A percentile compares a stretch with the other conserved stretches of the same genome.
These are phyloP conservation scores for Festucalex cinctus DNA, from an alignment of 2,113 vertebrate genomes.

Conservation along the genomic window DNA sequence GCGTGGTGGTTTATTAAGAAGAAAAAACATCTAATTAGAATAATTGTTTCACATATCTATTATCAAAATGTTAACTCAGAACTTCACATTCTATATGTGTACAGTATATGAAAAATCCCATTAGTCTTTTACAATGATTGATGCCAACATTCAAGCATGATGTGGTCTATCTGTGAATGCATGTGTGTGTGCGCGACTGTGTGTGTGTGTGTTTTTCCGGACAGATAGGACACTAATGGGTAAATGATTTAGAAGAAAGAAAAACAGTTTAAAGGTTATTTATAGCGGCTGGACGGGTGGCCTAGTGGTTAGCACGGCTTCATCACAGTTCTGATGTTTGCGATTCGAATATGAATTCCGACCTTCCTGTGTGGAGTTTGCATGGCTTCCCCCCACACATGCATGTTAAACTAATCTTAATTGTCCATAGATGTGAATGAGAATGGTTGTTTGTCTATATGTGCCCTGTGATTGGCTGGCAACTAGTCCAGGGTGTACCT, in stretches of 20 bases:
- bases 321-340: not conserved
- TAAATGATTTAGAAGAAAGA: conserved; percentile 12
- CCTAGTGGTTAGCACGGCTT: not conserved
- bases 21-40: not conserved
- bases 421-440: not conserved
- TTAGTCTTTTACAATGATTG: not conserved
- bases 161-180: not conserved
- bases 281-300: not conserved
- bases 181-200: not conserved
- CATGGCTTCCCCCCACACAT: not conserved
- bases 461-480: not conserved
- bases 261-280: conserved; percentile 14
- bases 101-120: not conserved
- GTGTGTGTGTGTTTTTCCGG: not conserved
- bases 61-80: not conserved
- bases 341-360: not conserved
- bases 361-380: not conserved
- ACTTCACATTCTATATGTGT: not conserved
- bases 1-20: too few relatives aligned
- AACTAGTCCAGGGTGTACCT: not conserved
- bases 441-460: not conserved
- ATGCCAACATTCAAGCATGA: not conserved
- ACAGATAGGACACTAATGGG: not conserved
- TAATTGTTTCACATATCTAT: not conserved
- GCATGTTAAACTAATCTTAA: too few relatives aligned